Conservation (phyloP, 1,140 invertebrate genomes). For the Diorhabda carinulata region DNA sequence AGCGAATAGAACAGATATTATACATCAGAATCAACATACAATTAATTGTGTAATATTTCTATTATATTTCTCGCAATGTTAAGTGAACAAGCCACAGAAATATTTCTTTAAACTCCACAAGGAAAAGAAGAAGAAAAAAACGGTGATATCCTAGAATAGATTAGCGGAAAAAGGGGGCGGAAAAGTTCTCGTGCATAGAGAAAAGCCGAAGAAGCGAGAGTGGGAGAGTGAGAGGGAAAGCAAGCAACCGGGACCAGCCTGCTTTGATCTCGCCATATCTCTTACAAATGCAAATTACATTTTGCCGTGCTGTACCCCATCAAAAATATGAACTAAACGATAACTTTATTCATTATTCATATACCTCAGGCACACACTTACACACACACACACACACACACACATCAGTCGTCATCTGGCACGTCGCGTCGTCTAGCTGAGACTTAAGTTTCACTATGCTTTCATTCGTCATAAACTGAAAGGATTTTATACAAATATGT, state of each 20-base stretch:
- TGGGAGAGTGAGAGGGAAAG: constrained; percentile 18
- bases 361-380: constrained; percentile 42
- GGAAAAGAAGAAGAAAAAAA: not conserved
- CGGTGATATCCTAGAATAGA: constrained; percentile 15
- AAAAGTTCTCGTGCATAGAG: constrained; percentile 23
- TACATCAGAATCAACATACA: too few relatives aligned
- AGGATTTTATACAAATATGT: too few relatives aligned
- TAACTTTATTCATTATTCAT: constrained; percentile 52
- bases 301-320: constrained; percentile 47
- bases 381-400: too few relatives aligned
- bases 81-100: too few relatives aligned
- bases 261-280: constrained; percentile 49
- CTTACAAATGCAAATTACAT: constrained; percentile 51
- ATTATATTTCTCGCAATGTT: too few relatives aligned
- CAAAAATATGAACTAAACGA: constrained; percentile 52
- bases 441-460: constrained; percentile 17
- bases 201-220: constrained; percentile 10
- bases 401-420: not conserved
- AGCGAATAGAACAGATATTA: too few relatives aligned
- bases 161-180: constrained; percentile 19
- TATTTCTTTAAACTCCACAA: too few relatives aligned
- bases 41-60: too few relatives aligned
- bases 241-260: constrained; percentile 27
- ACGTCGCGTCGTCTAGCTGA: not conserved
- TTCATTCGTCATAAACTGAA: not conserved